Percentiles rank a stretch among this genome's conserved stretches.
These are phyloP conservation scores for Onychostruthus taczanowskii DNA, from an alignment of 2,113 vertebrate species.

Conservation along the genomic window DNA sequence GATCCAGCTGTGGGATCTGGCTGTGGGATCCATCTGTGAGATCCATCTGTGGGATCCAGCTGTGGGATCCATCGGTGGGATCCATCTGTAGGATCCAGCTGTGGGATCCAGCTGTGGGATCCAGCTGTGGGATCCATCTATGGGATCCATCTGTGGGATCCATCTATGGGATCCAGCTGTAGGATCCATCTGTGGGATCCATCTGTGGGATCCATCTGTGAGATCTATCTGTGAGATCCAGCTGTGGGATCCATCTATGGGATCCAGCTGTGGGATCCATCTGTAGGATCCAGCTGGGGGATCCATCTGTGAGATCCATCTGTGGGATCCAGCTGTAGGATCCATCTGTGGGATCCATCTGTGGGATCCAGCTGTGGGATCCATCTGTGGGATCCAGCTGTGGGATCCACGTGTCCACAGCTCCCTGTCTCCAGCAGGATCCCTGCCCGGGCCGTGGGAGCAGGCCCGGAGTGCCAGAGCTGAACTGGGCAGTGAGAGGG, in stretches of 20 bases:
- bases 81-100: too few relatives aligned
- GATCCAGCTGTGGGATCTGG: not conserved
- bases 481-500: fast-evolving
- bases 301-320: not conserved
- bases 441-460: fast-evolving
- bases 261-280: fast-evolving
- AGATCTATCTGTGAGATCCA: fast-evolving
- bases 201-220: fast-evolving
- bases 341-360: fast-evolving
- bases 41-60: not conserved
- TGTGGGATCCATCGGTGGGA: too few relatives aligned
- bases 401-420: not conserved
- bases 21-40: not conserved
- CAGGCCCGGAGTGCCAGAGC: fast-evolving
- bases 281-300: too few relatives aligned
- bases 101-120: too few relatives aligned
- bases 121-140: fast-evolving
- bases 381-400: not conserved
- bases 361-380: not conserved
- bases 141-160: not conserved
- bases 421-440: too few relatives aligned
- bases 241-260: too few relatives aligned
- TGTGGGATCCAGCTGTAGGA: too few relatives aligned
- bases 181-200: not conserved
- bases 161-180: not conserved